A percentile compares a stretch with the other conserved stretches of the same genome.
Evolutionary conservation across 1,140 invertebrate species (phyloP).

Genomic region (Oryctes rhinoceros): DNA sequence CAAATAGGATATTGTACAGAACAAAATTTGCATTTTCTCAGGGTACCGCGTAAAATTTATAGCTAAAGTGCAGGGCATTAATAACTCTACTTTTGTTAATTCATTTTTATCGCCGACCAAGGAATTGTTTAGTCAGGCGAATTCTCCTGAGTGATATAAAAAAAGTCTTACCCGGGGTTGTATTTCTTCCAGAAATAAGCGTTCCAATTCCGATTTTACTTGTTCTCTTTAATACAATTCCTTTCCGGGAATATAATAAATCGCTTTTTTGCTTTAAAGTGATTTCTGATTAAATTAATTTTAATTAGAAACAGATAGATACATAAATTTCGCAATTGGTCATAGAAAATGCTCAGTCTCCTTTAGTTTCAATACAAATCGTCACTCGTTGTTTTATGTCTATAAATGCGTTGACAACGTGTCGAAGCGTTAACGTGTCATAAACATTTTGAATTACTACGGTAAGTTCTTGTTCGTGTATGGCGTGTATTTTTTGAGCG

Average conservation of each 20-base stretch:
- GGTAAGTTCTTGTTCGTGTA: no score
- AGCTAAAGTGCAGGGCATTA: conserved; percentile 21
- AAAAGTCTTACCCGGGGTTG: conserved; percentile 6
- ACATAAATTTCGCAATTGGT: neutral
- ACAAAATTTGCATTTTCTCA: conserved; percentile 10
- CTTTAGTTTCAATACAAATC: no score
- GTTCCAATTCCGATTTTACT: neutral
- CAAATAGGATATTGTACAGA: neutral
- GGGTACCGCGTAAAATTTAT: neutral
- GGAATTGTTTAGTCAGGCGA: conserved; percentile 22
- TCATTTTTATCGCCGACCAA: conserved; percentile 11
- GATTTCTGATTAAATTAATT: neutral
- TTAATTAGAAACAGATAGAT: neutral
- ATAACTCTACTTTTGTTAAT: conserved; percentile 28
- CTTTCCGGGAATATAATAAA: neutral
- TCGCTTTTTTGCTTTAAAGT: neutral
- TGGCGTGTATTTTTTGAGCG: no score
- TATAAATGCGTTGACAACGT: no score
- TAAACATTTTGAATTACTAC: no score
- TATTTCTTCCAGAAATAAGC: conserved; percentile 18
- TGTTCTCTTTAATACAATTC: neutral
- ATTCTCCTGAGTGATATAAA: conserved; percentile 19
- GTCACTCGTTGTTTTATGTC: no score
- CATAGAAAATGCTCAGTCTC: no score
- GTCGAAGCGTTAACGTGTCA: no score